Base-by-base conservation (phyloP, 1,140 invertebrate species). In the Adelges cooleyi region DNA sequence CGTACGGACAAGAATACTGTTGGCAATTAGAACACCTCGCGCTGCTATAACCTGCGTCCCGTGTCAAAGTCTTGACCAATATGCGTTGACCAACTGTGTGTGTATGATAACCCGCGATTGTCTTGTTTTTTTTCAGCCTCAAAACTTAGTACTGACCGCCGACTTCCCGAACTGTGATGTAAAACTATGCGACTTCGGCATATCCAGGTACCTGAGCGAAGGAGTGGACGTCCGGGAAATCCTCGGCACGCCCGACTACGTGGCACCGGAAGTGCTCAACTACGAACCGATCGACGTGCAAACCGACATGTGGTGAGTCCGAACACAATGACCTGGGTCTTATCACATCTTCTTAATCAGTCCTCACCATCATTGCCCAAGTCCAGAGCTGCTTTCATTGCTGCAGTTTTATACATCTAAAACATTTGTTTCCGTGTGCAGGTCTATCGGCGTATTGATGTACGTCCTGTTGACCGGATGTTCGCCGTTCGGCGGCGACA, bases 121-220 rank as follows among this genome's bases (percentile, higher is more conserved):
- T 62, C 48, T 65, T 67, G 38, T 38, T 13, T 51, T 20, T 36
- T 68, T 82, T 18, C 77, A 86, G 84, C 93, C 93, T 33, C 92
- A 95, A 78, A 97, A 97, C 76, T 82, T 97, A 71, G 80, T 97
- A 68, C 80, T 96, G 48, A 87, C 86, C n/a, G 80, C 81, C 52
- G 75, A 79, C 38, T 83, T 82, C 72, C 84, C 84, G 17, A 78
- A 84, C 68, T 83, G 82, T 70, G 83, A 87, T 73, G 84, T 95
- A 25, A 91, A 95, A 76, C 81, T 97, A 59, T 97, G 93, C 77
- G 93, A 97, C 78, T 94, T 97, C 73, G 92, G 93, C 36, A 93
- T 96, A 72, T 94, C 92, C 51, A 84, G 92, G 67, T 82, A 90
- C 67, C 87, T 96, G 71, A 85, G 87, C 73, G 83, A 87, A 49